phyloP scores from a whole-genome alignment of 2,888 invertebrate species.

The Orchestes rusci region DNA sequence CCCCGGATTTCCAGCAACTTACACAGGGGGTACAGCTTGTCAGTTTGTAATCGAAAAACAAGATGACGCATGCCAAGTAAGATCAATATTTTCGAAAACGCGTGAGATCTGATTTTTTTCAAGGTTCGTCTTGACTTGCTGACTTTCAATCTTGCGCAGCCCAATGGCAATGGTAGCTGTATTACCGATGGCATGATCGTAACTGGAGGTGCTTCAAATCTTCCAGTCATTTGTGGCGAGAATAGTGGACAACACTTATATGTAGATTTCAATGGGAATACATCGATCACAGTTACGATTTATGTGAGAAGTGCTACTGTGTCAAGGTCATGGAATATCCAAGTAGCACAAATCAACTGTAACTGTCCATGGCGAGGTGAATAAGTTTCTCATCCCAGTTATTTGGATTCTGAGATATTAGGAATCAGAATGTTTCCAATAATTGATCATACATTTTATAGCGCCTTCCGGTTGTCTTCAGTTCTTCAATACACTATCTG shows the following conservation, averaged over 20 bases:
- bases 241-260: slow-evolving; percentile 73
- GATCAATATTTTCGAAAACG: not conserved
- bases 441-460: no score
- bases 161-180: slow-evolving; percentile 65
- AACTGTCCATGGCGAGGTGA: slow-evolving; percentile 61
- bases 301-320: slow-evolving; percentile 55
- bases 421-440: no score
- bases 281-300: slow-evolving; percentile 57
- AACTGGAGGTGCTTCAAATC: slow-evolving; percentile 59
- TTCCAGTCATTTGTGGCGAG: slow-evolving; percentile 75
- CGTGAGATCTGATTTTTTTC: slow-evolving; percentile 20
- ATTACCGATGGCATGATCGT: slow-evolving; percentile 61
- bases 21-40: slow-evolving; percentile 62
- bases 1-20: slow-evolving; percentile 66
- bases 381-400: slow-evolving; percentile 36
- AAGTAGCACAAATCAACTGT: slow-evolving; percentile 64
- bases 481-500: slow-evolving; percentile 57
- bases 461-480: slow-evolving; percentile 75
- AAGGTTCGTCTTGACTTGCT: slow-evolving; percentile 72
- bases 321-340: slow-evolving; percentile 67
- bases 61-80: slow-evolving; percentile 20
- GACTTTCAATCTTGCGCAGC: slow-evolving; percentile 63
- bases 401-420: no score
- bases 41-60: slow-evolving; percentile 47
- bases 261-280: slow-evolving; percentile 63